A percentile compares a stretch with the other conserved stretches of the same genome.
Conservation (phyloP, 2,113 vertebrate species). For the Psettodes erumei region DNA sequence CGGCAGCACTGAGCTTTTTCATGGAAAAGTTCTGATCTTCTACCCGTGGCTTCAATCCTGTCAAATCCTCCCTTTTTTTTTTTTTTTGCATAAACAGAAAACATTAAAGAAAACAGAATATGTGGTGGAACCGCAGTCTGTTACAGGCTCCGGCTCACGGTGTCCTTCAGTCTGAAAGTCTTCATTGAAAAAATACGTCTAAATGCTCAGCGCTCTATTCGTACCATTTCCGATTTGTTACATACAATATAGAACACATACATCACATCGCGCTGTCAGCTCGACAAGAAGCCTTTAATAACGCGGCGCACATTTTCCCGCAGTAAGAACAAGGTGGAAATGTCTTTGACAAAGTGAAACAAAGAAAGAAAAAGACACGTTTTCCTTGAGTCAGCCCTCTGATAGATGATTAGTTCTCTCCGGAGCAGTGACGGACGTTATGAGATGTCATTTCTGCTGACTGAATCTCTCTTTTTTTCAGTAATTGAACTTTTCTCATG, state of each 20-base stretch:
- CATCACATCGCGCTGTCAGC: neutral
- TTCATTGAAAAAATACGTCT: neutral
- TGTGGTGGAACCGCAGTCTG: neutral
- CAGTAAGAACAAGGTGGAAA: neutral
- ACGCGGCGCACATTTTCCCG: neutral
- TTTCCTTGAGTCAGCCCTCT: constrained; percentile 21
- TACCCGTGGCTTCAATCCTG: too few species aligned
- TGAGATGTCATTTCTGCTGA: constrained; percentile 43
- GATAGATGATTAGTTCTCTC: constrained; percentile 37
- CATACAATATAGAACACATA: neutral
- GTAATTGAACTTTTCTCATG: constrained; percentile 43
- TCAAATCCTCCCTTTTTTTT: neutral
- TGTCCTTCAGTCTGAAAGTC: too few species aligned
- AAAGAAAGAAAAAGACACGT: neutral
- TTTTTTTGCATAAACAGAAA: neutral
- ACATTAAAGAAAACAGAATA: neutral
- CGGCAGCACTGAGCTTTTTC: neutral
- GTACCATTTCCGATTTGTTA: neutral
- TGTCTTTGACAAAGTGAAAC: neutral
- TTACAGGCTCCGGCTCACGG: neutral
- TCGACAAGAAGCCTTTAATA: neutral
- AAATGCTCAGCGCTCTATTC: neutral
- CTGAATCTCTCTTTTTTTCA: constrained; percentile 32
- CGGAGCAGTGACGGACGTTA: constrained; percentile 37
- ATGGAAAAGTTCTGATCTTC: neutral